Evolutionary conservation across 2,113 vertebrate species (phyloP).

Genomic region (Archocentrus centrarchus): DNA sequence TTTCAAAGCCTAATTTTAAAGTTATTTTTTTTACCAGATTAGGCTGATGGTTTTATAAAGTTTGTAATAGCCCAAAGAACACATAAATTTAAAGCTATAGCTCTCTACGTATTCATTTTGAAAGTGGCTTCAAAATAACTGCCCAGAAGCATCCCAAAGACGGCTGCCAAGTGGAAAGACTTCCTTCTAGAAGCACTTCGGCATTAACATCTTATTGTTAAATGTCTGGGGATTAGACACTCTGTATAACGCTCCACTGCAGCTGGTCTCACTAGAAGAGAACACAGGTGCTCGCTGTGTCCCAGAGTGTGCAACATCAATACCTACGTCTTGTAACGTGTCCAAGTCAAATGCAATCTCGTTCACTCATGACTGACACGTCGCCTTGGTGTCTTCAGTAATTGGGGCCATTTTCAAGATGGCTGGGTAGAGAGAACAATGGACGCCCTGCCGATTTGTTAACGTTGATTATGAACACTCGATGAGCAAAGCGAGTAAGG

Average conservation of each 20-base stretch:
- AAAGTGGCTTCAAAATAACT: neutral
- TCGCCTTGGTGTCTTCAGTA: conserved; percentile 4
- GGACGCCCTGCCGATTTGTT: conserved; percentile 58
- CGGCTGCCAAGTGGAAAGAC: neutral
- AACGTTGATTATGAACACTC: conserved; percentile 63
- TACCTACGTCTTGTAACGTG: neutral
- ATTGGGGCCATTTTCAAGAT: conserved; percentile 68
- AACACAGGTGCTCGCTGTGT: neutral
- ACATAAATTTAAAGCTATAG: neutral
- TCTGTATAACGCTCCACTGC: too few species aligned
- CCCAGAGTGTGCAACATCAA: neutral
- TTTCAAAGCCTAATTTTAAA: neutral
- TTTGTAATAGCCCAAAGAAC: neutral
- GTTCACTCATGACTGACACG: conserved; percentile 32
- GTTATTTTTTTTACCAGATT: neutral
- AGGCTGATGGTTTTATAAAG: neutral
- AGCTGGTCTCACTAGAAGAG: neutral
- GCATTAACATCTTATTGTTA: neutral
- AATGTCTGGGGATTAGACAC: neutral
- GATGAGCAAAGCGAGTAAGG: conserved; percentile 32
- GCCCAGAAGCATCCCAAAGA: neutral
- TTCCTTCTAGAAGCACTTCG: neutral
- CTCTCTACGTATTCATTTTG: neutral
- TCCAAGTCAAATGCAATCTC: conserved; percentile 25
- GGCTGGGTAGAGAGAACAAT: conserved; percentile 59